Evolutionary conservation across 2,113 vertebrate species (phyloP), one percentile per base, ranked within the genome.

Genomic region (Stigmatopora nigra): DNA sequence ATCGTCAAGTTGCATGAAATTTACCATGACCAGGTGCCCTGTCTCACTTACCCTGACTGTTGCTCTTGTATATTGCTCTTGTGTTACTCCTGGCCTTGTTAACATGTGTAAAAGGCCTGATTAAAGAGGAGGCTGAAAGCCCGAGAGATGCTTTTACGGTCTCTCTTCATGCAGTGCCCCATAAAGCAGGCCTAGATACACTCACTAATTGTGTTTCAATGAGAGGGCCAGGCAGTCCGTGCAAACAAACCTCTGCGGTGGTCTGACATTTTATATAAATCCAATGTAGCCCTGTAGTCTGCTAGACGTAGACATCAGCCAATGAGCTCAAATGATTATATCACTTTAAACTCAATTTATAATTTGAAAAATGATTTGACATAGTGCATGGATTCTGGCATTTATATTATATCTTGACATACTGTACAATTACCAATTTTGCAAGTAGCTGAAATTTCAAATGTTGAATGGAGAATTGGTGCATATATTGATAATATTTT

Each of bases 1-100:
- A 92, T 98, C n/a, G 96, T 99, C 85, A 98, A 94, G 84, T 67
- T 97, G 31, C 91, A 97, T 65, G 97, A 99, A 81, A 89, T 98
- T 68, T 94, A 92, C 88, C 96, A 99, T 46, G 96, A 98, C 85
- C 97, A 99, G 95, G 97, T 99, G 84, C 20, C 20, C 19, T 4
- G 14, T 16, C 38, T 25, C 8, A 25, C 14, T 56, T n/a, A 53
- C n/a, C 0, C 4, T 10, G 0, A 48, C 57, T 1, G 3, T 36
- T 36, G 16, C 22, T 22, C 60, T 59, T 41, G 7, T 63, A 35
- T 62, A 67, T 64, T 65, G 49, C 48, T 62, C 64, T 73, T 65
- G 60, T 11, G 20, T 2, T 59, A 10, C 25, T 62, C 8, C 38
- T 65, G 67, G 68, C 76, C 82, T 73, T 65, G 76, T 72, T 84